phyloP scores from a whole-genome alignment of 2,888 invertebrate genomes.

The Caenorhabditis doughertyi region DNA sequence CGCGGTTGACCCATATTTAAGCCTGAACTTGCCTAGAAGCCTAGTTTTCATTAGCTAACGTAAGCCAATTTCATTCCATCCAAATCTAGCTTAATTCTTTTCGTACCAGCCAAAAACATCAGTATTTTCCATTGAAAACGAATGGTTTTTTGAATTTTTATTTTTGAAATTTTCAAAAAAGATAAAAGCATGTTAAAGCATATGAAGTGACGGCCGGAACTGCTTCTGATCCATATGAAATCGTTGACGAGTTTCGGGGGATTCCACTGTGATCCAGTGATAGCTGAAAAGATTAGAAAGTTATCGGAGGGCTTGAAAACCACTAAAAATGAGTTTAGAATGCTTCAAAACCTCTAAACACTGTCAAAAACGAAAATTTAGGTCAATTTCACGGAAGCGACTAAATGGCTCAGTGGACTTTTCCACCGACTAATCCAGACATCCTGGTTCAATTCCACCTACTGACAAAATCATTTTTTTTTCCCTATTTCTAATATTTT shows the following conservation, averaged over 20 bases:
- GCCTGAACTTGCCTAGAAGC: too few species aligned
- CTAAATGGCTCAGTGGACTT: too few species aligned
- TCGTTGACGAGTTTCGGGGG: constrained; percentile 58
- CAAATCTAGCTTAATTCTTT: too few species aligned
- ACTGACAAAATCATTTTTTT: neutral
- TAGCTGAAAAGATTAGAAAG: constrained; percentile 73
- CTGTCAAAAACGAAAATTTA: too few species aligned
- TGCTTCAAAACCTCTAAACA: too few species aligned
- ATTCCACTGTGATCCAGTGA: constrained; percentile 79
- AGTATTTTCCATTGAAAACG: neutral
- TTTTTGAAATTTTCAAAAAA: neutral
- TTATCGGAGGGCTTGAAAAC: neutral
- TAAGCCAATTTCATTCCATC: too few species aligned
- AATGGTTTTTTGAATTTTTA: too few species aligned
- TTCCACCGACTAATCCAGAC: neutral
- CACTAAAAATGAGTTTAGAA: too few species aligned
- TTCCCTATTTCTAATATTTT: neutral
- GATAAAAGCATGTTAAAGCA: constrained; percentile 68
- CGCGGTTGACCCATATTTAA: too few species aligned
- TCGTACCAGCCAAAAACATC: too few species aligned
- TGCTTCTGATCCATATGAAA: constrained; percentile 72
- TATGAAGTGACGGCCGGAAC: constrained; percentile 73
- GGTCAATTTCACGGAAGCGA: too few species aligned
- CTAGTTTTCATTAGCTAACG: too few species aligned
- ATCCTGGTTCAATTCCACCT: neutral